Base-by-base conservation (phyloP, 2,888 invertebrate species). In the Drosophila helvetica region DNA sequence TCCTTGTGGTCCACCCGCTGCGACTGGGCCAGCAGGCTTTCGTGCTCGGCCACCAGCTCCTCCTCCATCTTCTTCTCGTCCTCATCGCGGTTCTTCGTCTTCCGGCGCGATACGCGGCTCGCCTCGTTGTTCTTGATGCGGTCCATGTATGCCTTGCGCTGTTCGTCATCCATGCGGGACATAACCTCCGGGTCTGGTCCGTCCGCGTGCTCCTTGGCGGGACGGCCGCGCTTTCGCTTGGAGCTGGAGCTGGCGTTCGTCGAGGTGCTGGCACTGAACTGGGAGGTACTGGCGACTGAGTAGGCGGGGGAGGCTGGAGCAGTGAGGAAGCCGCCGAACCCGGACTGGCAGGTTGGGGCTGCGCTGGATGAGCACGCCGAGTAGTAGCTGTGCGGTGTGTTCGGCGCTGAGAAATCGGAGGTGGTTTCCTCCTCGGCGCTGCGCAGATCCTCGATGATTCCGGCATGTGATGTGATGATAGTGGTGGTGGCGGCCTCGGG, bases 81-180 rank as follows among this genome's bases (percentile, higher is more conserved):
- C 38, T 78, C 81, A 58, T 90, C 91, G 56, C 90, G 90, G 33
- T 78, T 63, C 56, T 90, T 91, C 58, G 91, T 90, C 84, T 91
- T 91, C 43, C 78, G 68, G 25, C 91, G 90, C 1, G 91, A 91
- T 4, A 90, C 67, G 17, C 91, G 90, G 45, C 91, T 91, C 18
- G 91, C 91, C 64, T 91, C 91, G 57, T 91, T 91, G 65, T 91
- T 91, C 70, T 90, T 91, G n/a, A 89, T 76, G 12, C 91, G 86
- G 74, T 91, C 91, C 54, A 79, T 77, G 33, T 86, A 76, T 3
- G 72, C 74, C 59, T 91, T 91, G 7, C 79, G 79, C 48, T 90
- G 89, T 1, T 74, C 80, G 6, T 87, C 86, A 15, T 65, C 70
- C 68, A 91, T 80, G 18, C 56, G 69, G 0, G 72, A 63, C 71